A percentile compares a stretch with the other conserved stretches of the same genome.
These are phyloP conservation scores for Tachina fera DNA, from an alignment of 2,888 invertebrate genomes.

Conservation along the genomic window DNA sequence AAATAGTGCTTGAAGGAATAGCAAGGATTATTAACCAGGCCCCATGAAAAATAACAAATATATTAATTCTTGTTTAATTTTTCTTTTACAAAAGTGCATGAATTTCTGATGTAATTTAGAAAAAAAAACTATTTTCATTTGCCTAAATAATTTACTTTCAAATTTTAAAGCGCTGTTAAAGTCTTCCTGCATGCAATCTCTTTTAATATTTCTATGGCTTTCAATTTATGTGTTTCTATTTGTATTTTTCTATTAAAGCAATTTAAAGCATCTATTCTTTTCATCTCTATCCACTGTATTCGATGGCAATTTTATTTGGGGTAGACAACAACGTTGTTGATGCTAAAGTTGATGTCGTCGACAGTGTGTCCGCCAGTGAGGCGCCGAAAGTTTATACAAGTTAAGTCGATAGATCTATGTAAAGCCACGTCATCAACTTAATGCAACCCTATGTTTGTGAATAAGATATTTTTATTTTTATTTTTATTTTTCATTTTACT, in stretches of 20 bases:
- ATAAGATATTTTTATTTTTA: slow-evolving; percentile 14
- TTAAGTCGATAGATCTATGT: slow-evolving; percentile 69
- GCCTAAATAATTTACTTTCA: background rate
- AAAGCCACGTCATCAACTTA: slow-evolving; percentile 70
- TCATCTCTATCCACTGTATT: background rate
- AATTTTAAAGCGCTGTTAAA: background rate
- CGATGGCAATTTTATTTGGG: slow-evolving; percentile 57
- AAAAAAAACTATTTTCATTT: background rate
- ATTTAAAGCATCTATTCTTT: slow-evolving; percentile 1
- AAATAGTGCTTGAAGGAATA: too few species aligned
- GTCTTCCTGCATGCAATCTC: background rate
- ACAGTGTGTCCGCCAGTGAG: slow-evolving; percentile 64
- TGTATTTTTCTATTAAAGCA: background rate
- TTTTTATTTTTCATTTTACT: background rate
- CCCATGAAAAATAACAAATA: too few species aligned
- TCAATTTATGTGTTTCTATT: background rate
- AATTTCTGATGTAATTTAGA: background rate
- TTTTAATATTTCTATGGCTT: background rate
- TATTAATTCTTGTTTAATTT: too few species aligned
- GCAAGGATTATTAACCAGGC: too few species aligned
- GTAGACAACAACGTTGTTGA: slow-evolving; percentile 51
- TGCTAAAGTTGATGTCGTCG: slow-evolving; percentile 59
- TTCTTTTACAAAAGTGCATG: too few species aligned
- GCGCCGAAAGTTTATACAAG: slow-evolving; percentile 68
- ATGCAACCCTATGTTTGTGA: slow-evolving; percentile 62